Base-by-base conservation (phyloP, 2,888 invertebrate species). In the Drosophila percnosoma region DNA sequence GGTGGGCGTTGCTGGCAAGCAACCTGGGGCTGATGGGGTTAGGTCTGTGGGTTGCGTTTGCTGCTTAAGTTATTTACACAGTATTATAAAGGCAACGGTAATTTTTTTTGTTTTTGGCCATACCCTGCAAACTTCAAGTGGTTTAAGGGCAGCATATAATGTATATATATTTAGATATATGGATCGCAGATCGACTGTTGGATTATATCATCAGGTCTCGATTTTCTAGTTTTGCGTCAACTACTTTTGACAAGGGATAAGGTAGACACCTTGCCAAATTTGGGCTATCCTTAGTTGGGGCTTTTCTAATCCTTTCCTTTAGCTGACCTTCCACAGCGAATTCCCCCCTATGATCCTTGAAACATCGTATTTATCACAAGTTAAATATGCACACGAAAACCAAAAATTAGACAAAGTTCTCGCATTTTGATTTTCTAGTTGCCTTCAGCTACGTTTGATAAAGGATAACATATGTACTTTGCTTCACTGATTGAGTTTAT, bases 31-130 rank as follows among this genome's bases (percentile, higher is more conserved):
- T 24, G 45, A 38, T n/a, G 27, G 38, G n/a, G 6, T 13, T 24
- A 11, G 36, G 15, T 8, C 33, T n/a, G 18, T 15, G 65, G 36
- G 36, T 38, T 45, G 68, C 48, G 31, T 68, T 68, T 36, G 45
- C 38, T 51, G 33, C 66, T 38, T 49, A 38, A 61, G 36, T 49
- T 75, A 75, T 68, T 53, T 75, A 61, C 64, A 38, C 52, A 54
- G 58, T 36, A 51, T 58, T 54, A 40, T 18, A 42, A 66, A 65
- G 40, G 27, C 27, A 4, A 42, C 18, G 3, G 6, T 38, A 10
- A 10, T 48, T 36, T 31, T 27, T 29, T 5, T 11, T 13, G 15
- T 24, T 24, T n/a, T n/a, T n/a, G 2, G 13, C 15, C 11, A 67
- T 52, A 68, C 68, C 53, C 68, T 67, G 68, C 15, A 53, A 18